These are phyloP conservation scores for Pao palembangensis DNA, from an alignment of 2,113 vertebrate genomes.

Conservation along the genomic window DNA sequence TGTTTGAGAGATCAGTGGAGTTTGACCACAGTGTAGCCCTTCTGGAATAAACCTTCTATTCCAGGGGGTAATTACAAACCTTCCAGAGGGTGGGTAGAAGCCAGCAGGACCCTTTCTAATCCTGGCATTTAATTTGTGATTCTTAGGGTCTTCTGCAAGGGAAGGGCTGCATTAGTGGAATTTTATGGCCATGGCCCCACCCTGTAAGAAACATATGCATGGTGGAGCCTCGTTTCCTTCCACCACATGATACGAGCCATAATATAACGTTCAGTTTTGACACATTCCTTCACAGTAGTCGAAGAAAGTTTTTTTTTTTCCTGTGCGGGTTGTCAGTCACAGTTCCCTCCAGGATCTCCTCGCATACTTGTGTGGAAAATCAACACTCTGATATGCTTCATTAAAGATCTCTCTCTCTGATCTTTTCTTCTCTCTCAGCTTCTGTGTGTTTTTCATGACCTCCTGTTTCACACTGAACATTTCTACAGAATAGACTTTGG, in stretches of 20 bases:
- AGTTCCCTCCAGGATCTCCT: constrained; percentile 20
- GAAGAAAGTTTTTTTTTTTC: constrained; percentile 27
- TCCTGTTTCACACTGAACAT: constrained; percentile 5
- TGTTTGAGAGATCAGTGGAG: constrained; percentile 33
- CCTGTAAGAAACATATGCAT: constrained; percentile 46
- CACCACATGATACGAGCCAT: constrained; percentile 56
- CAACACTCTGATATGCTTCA: too few species aligned
- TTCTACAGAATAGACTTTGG: constrained; percentile 1
- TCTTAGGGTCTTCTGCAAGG: constrained; percentile 50
- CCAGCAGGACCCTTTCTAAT: constrained; percentile 52
- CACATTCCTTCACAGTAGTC: constrained; percentile 52
- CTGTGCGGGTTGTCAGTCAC: constrained; percentile 36
- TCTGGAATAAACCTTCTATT: constrained; percentile 40
- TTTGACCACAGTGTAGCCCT: constrained; percentile 25
- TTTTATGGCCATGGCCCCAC: constrained; percentile 60
- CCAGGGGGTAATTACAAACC: constrained; percentile 63
- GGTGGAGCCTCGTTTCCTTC: constrained; percentile 27
- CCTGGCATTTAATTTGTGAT: constrained; percentile 63
- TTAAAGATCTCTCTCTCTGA: neutral
- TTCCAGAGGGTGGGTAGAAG: constrained; percentile 47
- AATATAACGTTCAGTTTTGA: constrained; percentile 49
- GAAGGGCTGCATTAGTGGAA: constrained; percentile 57
- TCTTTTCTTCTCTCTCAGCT: neutral
- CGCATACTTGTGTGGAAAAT: neutral
- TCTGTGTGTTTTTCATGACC: neutral